Evolutionary conservation across 2,797 vertebrate species (phyloP).

Genomic region (Enteromius trimaculatus): DNA sequence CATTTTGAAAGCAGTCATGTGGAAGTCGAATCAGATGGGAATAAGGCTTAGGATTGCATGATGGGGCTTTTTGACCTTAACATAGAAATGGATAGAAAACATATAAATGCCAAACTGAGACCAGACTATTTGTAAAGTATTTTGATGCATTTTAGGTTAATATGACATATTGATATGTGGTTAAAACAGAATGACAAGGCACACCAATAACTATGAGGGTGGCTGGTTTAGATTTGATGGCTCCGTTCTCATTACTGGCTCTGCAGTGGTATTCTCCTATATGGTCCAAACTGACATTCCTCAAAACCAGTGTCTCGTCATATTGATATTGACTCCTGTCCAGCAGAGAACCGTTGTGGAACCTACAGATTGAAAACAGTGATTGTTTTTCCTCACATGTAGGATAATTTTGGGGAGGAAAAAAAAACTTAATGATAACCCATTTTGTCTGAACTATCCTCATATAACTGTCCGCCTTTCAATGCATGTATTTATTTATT

Average conservation of each 20-base stretch:
- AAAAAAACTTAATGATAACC: not conserved
- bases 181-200: slow-evolving; percentile 43
- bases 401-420: not conserved
- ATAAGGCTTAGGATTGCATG: slow-evolving; percentile 86
- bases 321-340: slow-evolving; percentile 78
- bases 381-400: not conserved
- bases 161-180: not conserved
- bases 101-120: not conserved
- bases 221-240: slow-evolving; percentile 85
- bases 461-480: not conserved
- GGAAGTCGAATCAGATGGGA: slow-evolving; percentile 89
- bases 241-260: slow-evolving; percentile 86
- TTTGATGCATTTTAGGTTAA: not conserved
- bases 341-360: slow-evolving; percentile 88
- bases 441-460: not conserved
- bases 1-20: slow-evolving; percentile 92
- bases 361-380: slow-evolving; percentile 77
- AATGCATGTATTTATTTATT: not conserved
- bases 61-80: slow-evolving; percentile 79
- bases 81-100: slow-evolving; percentile 49
- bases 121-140: slow-evolving; percentile 3
- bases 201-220: slow-evolving; percentile 87
- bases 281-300: slow-evolving; percentile 80
- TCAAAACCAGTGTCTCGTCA: slow-evolving; percentile 87
- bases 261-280: slow-evolving; percentile 92